Conservation (phyloP, 2,113 vertebrate genomes). For the Mastomys natalensis region DNA sequence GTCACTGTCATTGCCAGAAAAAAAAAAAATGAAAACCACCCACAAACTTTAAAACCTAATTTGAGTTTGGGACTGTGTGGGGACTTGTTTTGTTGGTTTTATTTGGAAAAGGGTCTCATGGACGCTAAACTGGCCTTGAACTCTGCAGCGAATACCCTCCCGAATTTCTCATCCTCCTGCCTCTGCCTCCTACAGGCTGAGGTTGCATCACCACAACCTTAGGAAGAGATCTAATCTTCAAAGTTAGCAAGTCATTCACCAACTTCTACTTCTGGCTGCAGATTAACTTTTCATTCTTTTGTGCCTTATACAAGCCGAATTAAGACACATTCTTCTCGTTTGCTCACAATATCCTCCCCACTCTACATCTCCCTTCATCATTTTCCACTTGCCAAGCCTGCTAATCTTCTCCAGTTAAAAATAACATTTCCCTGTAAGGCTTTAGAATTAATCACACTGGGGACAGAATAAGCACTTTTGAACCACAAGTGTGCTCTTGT, state of each 20-base stretch:
- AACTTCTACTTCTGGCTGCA: conserved; percentile 28
- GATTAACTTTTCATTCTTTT: conserved; percentile 48
- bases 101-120: background rate
- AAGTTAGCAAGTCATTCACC: conserved; percentile 13
- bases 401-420: conserved; percentile 73
- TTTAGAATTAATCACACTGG: conserved; percentile 60
- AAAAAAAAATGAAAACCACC: background rate
- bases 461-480: conserved; percentile 46
- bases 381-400: conserved; percentile 57
- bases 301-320: background rate
- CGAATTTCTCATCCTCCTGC: too few species aligned
- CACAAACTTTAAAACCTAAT: background rate
- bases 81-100: background rate
- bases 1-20: background rate
- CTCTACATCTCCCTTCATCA: conserved; percentile 33
- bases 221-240: background rate
- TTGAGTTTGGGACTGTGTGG: background rate
- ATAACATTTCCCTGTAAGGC: conserved; percentile 53
- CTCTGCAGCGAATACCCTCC: background rate
- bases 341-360: background rate
- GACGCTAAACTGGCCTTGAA: background rate
- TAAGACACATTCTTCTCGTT: background rate
- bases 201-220: background rate
- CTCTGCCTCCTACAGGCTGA: background rate
- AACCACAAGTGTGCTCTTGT: conserved; percentile 41